These are phyloP conservation scores for Campoplex capitator DNA, from an alignment of 2,888 invertebrate genomes.

Conservation along the genomic window DNA sequence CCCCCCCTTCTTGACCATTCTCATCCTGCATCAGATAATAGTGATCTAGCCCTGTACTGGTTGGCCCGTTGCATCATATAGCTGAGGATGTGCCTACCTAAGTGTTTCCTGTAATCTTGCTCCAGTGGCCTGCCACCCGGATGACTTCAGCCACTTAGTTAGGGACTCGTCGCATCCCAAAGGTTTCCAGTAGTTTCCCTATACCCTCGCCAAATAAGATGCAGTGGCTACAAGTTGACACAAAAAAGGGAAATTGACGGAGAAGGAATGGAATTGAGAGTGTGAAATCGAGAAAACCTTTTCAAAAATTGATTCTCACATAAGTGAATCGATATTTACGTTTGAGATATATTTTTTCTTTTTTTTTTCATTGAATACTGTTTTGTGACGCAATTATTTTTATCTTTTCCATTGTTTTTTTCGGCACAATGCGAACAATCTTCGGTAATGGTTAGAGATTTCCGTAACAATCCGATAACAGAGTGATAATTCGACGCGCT, in stretches of 20 bases:
- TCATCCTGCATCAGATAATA: not conserved
- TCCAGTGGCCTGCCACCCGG: too few relatives aligned
- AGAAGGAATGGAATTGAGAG: not conserved
- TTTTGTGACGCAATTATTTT: too few relatives aligned
- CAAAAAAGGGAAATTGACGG: not conserved
- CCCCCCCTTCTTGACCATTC: not conserved
- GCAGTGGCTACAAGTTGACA: not conserved
- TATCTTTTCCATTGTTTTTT: not conserved
- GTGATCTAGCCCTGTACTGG: not conserved
- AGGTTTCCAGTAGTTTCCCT: too few relatives aligned
- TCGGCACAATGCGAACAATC: not conserved
- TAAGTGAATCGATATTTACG: too few relatives aligned
- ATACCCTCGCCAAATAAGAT: too few relatives aligned
- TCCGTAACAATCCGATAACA: slow-evolving; percentile 44
- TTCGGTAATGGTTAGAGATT: slow-evolving; percentile 11
- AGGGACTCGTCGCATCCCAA: not conserved
- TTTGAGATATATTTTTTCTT: too few relatives aligned
- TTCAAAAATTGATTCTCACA: too few relatives aligned
- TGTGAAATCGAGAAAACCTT: not conserved
- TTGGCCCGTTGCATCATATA: not conserved
- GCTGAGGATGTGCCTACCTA: not conserved
- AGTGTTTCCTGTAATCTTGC: not conserved
- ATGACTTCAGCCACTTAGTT: not conserved
- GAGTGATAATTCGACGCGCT: slow-evolving; percentile 53
- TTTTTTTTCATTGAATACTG: too few relatives aligned